phyloP scores from a whole-genome alignment of 1,140 invertebrate species.

The Drosophila dunni region DNA sequence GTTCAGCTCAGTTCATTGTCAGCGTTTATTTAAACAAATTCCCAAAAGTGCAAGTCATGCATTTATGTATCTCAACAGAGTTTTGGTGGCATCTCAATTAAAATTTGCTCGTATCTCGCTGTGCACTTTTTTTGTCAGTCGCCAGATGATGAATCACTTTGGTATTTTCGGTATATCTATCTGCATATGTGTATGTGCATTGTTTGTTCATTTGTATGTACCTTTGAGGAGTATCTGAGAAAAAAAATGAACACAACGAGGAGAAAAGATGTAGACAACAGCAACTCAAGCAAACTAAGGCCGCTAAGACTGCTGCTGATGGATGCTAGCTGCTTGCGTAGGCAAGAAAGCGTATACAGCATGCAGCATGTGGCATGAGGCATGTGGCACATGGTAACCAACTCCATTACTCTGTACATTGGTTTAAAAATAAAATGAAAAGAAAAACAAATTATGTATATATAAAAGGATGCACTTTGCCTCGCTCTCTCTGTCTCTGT shows the following conservation, averaged over 20 bases:
- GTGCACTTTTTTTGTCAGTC: background rate
- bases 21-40: slow-evolving; percentile 15
- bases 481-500: background rate
- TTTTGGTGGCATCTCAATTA: slow-evolving; percentile 31
- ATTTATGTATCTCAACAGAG: slow-evolving; percentile 2
- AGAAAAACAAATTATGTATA: slow-evolving; percentile 50
- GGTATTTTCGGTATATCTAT: background rate
- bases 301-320: slow-evolving; percentile 8
- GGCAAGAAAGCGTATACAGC: slow-evolving; percentile 21
- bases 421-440: slow-evolving; percentile 57
- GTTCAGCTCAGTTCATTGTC: background rate
- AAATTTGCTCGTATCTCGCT: slow-evolving; percentile 14
- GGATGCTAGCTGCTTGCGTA: slow-evolving; percentile 46
- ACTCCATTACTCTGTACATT: slow-evolving; percentile 27
- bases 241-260: slow-evolving; percentile 3
- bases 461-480: slow-evolving; percentile 53
- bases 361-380: background rate
- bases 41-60: slow-evolving; percentile 16
- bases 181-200: background rate
- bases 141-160: slow-evolving; percentile 51
- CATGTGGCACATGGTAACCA: slow-evolving; percentile 37
- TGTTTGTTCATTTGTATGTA: slow-evolving; percentile 1
- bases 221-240: slow-evolving; percentile 18
- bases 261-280: slow-evolving; percentile 2
- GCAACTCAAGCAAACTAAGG: slow-evolving; percentile 28